Base-by-base conservation (phyloP, 2,797 vertebrate genomes). In the Myripristis jacobus region DNA sequence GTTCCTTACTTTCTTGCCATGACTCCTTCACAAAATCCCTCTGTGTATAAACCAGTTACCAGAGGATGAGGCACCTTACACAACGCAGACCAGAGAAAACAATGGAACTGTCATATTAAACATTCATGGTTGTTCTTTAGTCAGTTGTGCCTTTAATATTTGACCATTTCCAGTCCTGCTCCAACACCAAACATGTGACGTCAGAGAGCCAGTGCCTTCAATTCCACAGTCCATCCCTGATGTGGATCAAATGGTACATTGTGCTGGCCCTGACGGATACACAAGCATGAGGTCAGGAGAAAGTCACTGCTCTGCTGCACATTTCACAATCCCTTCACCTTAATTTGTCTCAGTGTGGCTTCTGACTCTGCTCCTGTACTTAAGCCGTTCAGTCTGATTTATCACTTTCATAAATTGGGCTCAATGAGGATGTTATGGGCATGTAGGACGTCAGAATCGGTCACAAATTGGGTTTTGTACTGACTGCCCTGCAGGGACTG, bases 401-500 rank as follows among this genome's bases (percentile, higher is more conserved):
- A 83, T 86, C 70, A 44, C 6, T 62, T 79, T 87, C 80, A 80
- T 73, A 80, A 48, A 55, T 15, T 3, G 67, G 67, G 72, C 66
- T 83, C 65, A 52, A 58, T 61, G 36, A 3, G 66, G 65, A 62
- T 74, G 82, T 81, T 73, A 81, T 51, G 67, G 82, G 71, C 79
- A 63, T 76, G 63, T 68, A 6, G 70, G 52, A 46, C 67, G 71
- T 54, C 77, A 61, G 66, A 77, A 80, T 60, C 11, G 70, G 46
- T 24, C 72, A 77, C 50, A 81, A 87, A 89, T 87, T 80, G 57
- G 59, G 70, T 88, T 89, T 83, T 21, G 22, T 16, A 2, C 18
- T 50, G 52, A 80, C 51, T 55, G 66, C 60, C 75, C 83, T 79
- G 72, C 13, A 38, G 81, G 74, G 48, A 67, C 34, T 69, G 57